Conservation (phyloP, 1,140 invertebrate genomes). For the Rhyacophila brunnea region DNA sequence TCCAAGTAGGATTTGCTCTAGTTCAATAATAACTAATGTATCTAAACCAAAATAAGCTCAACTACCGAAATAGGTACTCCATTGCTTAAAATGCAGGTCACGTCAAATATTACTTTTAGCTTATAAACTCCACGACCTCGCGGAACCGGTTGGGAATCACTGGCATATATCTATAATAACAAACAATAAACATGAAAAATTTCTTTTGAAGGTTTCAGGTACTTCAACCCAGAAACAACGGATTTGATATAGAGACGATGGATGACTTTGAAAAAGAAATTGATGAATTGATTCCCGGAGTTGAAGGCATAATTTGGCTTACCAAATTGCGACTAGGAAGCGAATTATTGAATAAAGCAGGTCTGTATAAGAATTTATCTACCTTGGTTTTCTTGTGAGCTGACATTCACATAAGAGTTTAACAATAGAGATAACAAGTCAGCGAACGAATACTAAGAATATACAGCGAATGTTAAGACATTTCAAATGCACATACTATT, state of each 20-base stretch:
- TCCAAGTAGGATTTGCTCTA: too few relatives aligned
- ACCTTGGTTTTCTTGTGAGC: slow-evolving; percentile 5
- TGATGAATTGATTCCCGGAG: slow-evolving; percentile 39
- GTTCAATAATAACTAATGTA: too few relatives aligned
- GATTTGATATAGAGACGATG: slow-evolving; percentile 42
- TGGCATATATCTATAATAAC: too few relatives aligned
- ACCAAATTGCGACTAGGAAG: slow-evolving; percentile 43
- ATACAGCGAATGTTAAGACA: background rate
- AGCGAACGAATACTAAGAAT: background rate
- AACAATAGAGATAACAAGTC: too few relatives aligned
- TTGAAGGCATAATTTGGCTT: slow-evolving; percentile 47
- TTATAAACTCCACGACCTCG: too few relatives aligned
- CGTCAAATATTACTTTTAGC: too few relatives aligned
- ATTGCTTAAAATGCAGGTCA: too few relatives aligned
- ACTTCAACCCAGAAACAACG: slow-evolving; percentile 40
- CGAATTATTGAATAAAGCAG: slow-evolving; percentile 45
- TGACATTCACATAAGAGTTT: too few relatives aligned
- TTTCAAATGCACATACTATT: background rate
- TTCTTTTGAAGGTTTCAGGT: slow-evolving; percentile 51
- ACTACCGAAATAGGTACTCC: too few relatives aligned
- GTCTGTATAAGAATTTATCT: slow-evolving; percentile 30
- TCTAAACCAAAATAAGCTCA: too few relatives aligned
- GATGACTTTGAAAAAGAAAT: slow-evolving; percentile 43
- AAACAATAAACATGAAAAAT: too few relatives aligned
- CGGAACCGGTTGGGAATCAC: too few relatives aligned